Base-by-base conservation (phyloP, 2,888 invertebrate species). In the Conistra vaccinii region DNA sequence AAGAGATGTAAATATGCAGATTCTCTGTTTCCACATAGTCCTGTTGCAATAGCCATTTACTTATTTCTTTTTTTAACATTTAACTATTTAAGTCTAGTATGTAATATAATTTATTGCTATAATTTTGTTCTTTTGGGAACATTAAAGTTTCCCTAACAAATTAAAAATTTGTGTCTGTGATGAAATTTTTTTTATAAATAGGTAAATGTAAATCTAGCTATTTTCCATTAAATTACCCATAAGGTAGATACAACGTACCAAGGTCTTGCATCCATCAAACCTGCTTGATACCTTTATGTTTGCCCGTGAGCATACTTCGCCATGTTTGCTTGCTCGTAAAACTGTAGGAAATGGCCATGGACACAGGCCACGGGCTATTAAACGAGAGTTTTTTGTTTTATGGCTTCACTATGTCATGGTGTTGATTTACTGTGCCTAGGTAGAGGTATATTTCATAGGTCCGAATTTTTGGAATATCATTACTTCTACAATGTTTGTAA, bases 321-420 rank as follows among this genome's bases (percentile, higher is more conserved):
- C 73, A 62, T 84, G 84, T 86, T 85, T 86, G 76, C 29, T 63
- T 35, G 62, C 71, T 76, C 87, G 77, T 88, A 84, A 88, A 85
- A 70, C 78, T 81, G 68, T 60, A 78, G 77, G 80, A 81, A 85
- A 86, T 69, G 79, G 51, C 67, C 63, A 12, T 68, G 69, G 76
- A 80, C 79, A 78, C 78, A 69, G 79, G 51, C 75, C 70, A 39
- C 69, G 67, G 81, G 80, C 80, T 76, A 86, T 89, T 88, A 87
- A 82, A 83, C 23, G 66, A 57, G 14, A 69, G 45, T 72, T 81
- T 81, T 86, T 84, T 83, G 81, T 85, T 90, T 88, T 83, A 89
- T 74, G 78, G 42, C 76, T 66, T 87, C 78, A 85, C 87, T 90
- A 80, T 65, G 63, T 51, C 39, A 55, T 58, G 57, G 78, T 75